A percentile compares a stretch with the other conserved stretches of the same genome.
Conservation (phyloP, 2,888 invertebrate genomes). For the Drosophila conformis region DNA sequence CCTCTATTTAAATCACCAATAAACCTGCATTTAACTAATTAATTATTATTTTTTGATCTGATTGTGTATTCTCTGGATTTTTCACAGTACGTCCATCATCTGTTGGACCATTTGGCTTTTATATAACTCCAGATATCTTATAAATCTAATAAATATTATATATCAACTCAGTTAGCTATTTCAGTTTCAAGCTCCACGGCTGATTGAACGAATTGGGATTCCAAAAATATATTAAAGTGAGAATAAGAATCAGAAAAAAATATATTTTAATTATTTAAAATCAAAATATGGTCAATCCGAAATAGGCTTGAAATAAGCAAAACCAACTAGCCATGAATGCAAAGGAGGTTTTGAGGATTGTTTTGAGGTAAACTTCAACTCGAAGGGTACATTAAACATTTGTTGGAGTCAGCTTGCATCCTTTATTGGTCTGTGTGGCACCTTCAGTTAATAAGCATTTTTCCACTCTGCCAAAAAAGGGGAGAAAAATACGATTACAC, state of each 20-base stretch:
- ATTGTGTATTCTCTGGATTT: not conserved
- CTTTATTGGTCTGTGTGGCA: not conserved
- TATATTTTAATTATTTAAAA: not conserved
- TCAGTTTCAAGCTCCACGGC: not conserved
- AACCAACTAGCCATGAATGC: not conserved
- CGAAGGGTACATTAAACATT: not conserved
- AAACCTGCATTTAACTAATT: no score
- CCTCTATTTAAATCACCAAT: no score
- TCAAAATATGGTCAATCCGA: not conserved
- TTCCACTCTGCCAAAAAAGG: not conserved
- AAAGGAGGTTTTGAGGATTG: not conserved
- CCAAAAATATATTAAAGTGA: not conserved
- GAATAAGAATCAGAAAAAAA: not conserved
- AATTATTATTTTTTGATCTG: no score
- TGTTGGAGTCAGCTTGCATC: not conserved
- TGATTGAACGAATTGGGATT: not conserved
- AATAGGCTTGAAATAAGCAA: not conserved
- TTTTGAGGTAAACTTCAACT: not conserved
- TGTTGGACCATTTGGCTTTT: not conserved
- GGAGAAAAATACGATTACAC: not conserved
- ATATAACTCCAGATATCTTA: not conserved
- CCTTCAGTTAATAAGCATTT: not conserved
- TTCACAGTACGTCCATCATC: rapidly evolving
- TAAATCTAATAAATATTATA: not conserved
- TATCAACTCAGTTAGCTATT: not conserved